These are phyloP conservation scores for Rhinolophus sinicus DNA, from an alignment of 2,113 vertebrate species.

Conservation along the genomic window DNA sequence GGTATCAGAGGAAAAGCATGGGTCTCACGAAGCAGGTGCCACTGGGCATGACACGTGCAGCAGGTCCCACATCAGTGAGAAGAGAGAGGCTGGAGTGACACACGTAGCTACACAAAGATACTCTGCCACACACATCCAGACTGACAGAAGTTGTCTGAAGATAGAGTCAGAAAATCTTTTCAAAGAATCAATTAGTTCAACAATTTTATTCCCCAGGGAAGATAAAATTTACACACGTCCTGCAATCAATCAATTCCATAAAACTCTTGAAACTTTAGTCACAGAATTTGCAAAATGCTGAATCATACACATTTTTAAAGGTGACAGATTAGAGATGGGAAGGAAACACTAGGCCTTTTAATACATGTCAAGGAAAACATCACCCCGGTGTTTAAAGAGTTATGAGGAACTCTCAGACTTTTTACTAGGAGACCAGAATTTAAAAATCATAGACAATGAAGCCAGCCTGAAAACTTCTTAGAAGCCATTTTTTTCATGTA, in stretches of 20 bases:
- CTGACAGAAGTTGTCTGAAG: constrained; percentile 40
- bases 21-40: not conserved
- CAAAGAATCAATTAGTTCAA: constrained; percentile 71
- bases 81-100: not conserved
- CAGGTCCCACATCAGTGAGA: not conserved
- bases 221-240: not conserved
- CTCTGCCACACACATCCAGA: not conserved
- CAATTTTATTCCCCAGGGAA: constrained; percentile 32
- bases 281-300: constrained; percentile 47
- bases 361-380: not conserved
- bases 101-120: not conserved
- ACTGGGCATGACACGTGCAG: no score
- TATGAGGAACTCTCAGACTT: not conserved
- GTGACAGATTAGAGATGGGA: constrained; percentile 1
- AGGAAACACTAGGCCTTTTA: not conserved
- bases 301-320: not conserved
- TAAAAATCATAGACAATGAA: not conserved
- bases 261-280: constrained; percentile 40
- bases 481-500: not conserved
- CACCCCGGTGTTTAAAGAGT: not conserved
- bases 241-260: constrained; percentile 69
- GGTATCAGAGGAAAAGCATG: not conserved
- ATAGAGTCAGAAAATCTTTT: constrained; percentile 63
- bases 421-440: not conserved
- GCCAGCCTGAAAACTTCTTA: not conserved